Evolutionary conservation across 2,797 vertebrate genomes (phyloP).

Genomic region (Myotis planiceps): DNA sequence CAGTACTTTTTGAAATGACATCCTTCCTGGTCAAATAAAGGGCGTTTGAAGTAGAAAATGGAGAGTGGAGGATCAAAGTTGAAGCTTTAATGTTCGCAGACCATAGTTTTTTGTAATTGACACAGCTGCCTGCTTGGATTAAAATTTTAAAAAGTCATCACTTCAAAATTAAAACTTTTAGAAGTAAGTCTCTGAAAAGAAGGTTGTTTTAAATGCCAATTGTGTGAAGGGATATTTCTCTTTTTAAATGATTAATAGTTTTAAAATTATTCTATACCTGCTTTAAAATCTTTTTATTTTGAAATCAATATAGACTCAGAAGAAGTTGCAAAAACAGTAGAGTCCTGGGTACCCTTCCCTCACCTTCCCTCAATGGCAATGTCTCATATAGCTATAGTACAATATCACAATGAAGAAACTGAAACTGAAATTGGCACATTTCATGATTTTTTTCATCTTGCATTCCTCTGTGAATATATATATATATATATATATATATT

Average conservation of each 20-base stretch:
- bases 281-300: background rate
- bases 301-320: background rate
- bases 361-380: background rate
- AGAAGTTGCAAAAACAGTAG: background rate
- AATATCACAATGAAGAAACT: background rate
- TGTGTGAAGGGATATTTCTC: background rate
- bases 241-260: background rate
- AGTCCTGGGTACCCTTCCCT: background rate
- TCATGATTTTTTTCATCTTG: background rate
- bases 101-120: background rate
- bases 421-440: no score
- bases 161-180: constrained; percentile 33
- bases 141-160: background rate
- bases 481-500: background rate
- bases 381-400: background rate
- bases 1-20: constrained; percentile 55
- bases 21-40: constrained; percentile 52
- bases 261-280: background rate
- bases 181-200: background rate
- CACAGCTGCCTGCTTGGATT: background rate
- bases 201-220: background rate
- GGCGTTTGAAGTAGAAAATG: constrained; percentile 6
- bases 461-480: background rate
- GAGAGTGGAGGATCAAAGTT: background rate
- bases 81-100: constrained; percentile 5